phyloP scores from a whole-genome alignment of 1,140 invertebrate species.

The Paralvinella palmiformis region DNA sequence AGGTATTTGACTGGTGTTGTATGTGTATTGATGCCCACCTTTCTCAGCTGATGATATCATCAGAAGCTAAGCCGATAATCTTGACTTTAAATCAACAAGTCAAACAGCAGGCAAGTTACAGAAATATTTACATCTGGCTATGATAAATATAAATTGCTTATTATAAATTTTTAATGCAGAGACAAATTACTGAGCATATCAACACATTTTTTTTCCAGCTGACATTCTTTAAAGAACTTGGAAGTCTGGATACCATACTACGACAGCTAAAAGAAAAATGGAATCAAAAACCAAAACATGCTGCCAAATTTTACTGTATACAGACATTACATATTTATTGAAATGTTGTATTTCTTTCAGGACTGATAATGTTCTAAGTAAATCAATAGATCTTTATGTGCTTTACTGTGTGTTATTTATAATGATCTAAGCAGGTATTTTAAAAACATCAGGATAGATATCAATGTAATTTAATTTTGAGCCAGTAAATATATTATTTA shows the following conservation, averaged over 20 bases:
- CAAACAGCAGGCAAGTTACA: constrained; percentile 23
- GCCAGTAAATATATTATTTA: neutral
- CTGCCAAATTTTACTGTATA: constrained; percentile 32
- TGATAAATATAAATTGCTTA: neutral
- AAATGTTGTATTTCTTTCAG: neutral
- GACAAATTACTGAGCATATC: neutral
- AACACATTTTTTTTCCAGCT: constrained; percentile 21
- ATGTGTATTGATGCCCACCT: constrained; percentile 30
- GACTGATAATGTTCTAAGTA: neutral
- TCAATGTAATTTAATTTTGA: neutral
- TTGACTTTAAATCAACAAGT: constrained; percentile 26
- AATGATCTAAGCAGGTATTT: neutral
- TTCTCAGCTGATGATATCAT: constrained; percentile 31
- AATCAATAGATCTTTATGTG: neutral
- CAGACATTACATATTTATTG: constrained; percentile 30
- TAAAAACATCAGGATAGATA: neutral
- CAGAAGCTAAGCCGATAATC: constrained; percentile 28
- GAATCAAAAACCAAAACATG: constrained; percentile 23
- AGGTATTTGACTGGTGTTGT: constrained; percentile 34
- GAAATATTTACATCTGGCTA: neutral
- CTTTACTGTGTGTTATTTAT: neutral
- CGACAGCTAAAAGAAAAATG: constrained; percentile 28
- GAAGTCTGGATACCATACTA: constrained; percentile 27
- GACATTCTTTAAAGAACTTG: constrained; percentile 30
- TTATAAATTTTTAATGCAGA: neutral